Evolutionary conservation across 1,140 invertebrate genomes (phyloP).

Genomic region (Cecropterus lyciades): DNA sequence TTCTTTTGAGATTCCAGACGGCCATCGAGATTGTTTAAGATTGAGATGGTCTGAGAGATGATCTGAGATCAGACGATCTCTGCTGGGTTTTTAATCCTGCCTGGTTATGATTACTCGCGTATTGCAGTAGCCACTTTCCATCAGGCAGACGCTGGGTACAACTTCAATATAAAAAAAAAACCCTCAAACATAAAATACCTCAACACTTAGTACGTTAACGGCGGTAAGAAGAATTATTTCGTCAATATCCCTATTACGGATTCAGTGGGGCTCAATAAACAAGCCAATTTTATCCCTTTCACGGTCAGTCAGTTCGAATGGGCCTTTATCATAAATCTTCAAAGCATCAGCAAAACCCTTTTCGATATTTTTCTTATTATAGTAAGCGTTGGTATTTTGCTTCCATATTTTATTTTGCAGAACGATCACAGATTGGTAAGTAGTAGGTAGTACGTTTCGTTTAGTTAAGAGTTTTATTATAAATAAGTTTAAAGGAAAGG

Average conservation of each 20-base stretch:
- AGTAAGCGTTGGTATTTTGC: slow-evolving; percentile 18
- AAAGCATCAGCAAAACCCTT: slow-evolving; percentile 35
- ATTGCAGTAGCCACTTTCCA: too few relatives aligned
- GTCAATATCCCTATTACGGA: slow-evolving; percentile 25
- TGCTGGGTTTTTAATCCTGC: too few relatives aligned
- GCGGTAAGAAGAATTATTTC: slow-evolving; percentile 22
- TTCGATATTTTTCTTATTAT: slow-evolving; percentile 34
- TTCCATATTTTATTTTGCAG: slow-evolving; percentile 9
- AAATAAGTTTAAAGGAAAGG: too few relatives aligned
- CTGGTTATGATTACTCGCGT: too few relatives aligned
- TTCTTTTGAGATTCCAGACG: too few relatives aligned
- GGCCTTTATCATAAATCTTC: slow-evolving; percentile 33
- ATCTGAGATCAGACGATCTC: too few relatives aligned
- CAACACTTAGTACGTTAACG: slow-evolving; percentile 1
- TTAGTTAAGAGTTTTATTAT: too few relatives aligned
- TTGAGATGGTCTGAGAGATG: too few relatives aligned
- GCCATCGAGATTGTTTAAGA: too few relatives aligned
- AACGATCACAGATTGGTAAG: background rate
- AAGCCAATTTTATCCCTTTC: slow-evolving; percentile 33
- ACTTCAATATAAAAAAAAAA: too few relatives aligned
- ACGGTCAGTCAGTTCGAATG: slow-evolving; percentile 32
- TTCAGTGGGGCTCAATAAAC: slow-evolving; percentile 34
- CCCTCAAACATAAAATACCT: background rate
- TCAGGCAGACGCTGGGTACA: too few relatives aligned
- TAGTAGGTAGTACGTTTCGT: too few relatives aligned